phyloP scores from a whole-genome alignment of 2,888 invertebrate genomes.

The Microplitis manilae region DNA sequence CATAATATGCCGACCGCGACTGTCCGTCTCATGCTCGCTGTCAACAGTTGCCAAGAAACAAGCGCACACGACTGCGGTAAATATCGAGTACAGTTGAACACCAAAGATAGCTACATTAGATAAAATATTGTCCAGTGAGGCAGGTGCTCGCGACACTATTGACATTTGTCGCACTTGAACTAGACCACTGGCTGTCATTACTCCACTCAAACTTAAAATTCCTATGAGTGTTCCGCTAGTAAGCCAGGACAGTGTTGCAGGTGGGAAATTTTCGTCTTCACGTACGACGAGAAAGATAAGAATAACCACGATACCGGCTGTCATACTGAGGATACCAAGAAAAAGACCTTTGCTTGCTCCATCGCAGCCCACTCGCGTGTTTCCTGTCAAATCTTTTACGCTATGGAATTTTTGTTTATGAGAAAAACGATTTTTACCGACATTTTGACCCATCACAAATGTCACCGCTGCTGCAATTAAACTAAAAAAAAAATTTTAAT shows the following conservation, averaged over 20 bases:
- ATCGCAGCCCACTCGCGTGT: slow-evolving; percentile 71
- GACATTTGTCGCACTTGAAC: slow-evolving; percentile 72
- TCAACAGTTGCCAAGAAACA: slow-evolving; percentile 63
- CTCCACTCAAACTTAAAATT: slow-evolving; percentile 69
- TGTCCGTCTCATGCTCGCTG: slow-evolving; percentile 52
- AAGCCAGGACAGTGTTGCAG: slow-evolving; percentile 72
- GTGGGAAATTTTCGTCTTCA: slow-evolving; percentile 72
- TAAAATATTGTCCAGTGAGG: slow-evolving; percentile 70
- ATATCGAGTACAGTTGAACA: slow-evolving; percentile 72
- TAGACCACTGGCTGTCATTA: slow-evolving; percentile 72
- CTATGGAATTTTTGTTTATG: slow-evolving; percentile 65
- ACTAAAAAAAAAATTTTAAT: slow-evolving; percentile 56
- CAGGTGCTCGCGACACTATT: slow-evolving; percentile 67
- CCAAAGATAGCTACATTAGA: slow-evolving; percentile 71
- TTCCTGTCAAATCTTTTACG: slow-evolving; percentile 61
- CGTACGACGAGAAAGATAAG: slow-evolving; percentile 74
- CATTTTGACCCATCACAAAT: slow-evolving; percentile 74
- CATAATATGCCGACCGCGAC: slow-evolving; percentile 68
- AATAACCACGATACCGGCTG: slow-evolving; percentile 73
- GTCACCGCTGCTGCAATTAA: slow-evolving; percentile 75
- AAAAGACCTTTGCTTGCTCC: slow-evolving; percentile 75
- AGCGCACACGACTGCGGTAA: slow-evolving; percentile 72
- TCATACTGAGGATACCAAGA: slow-evolving; percentile 74
- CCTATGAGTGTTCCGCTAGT: slow-evolving; percentile 72
- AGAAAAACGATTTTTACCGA: slow-evolving; percentile 67